Base-by-base conservation (phyloP, 2,888 invertebrate species). In the Agonopterix arenella region DNA sequence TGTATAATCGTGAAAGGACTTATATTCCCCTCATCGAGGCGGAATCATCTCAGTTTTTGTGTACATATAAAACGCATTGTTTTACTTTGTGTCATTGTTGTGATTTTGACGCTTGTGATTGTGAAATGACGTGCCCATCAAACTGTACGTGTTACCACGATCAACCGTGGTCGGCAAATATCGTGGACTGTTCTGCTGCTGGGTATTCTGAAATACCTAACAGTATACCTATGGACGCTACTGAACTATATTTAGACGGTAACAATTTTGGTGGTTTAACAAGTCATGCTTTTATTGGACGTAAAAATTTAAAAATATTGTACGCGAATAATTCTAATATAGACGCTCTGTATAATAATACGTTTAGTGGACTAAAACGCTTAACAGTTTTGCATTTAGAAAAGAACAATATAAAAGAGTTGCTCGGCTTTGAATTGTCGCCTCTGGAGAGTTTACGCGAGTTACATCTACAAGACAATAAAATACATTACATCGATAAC, bases 61-160 rank as follows among this genome's bases (percentile, higher is more conserved):
- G 97, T 90, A 93, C 94, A 56, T 98, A 98, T 85, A 95, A 95
- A 84, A 95, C 95, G 42, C 97, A 97, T 80, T 98, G 98, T 86
- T 97, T 97, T 80, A 95, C 97, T 10, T 90, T 97, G 57, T 98
- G 98, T 74, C 96, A 97, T 76, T 98, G 98, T 89, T 98, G 98
- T 85, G 97, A 97, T 80, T 98, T 97, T 83, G 97, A 97, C 80
- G 97, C 97, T 48, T 98, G 98, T 89, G 98, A 98, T 86, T 98
- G 98, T 90, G 96, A 97, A 90, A 97, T 97, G 96, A 97, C 96
- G 60, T 98, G 98, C 78, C 98, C 98, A 46, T 92, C 91, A 45
- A 96, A 97, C 79, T 98, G 98, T 90, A 95, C 95, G 53, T 98
- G 98, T 76, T 98, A 97, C 89, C 97, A 97, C 76, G 97, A 98